Percentiles rank a stretch among this genome's conserved stretches.
Conservation (phyloP, 2,113 vertebrate genomes). For the Malurus elegans region DNA sequence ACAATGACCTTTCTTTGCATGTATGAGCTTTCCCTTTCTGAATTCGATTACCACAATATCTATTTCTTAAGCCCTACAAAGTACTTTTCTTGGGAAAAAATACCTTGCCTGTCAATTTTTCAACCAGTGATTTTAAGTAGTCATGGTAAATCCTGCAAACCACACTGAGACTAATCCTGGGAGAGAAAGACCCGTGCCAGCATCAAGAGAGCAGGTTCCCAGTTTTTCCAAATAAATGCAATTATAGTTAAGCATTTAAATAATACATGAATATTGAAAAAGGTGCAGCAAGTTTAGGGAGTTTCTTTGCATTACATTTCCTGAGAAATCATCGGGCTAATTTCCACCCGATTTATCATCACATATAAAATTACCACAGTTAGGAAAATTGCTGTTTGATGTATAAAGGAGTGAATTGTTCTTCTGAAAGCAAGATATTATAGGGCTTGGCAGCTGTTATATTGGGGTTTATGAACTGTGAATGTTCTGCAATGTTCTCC, state of each 20-base stretch:
- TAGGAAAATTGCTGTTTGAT: conserved; percentile 56
- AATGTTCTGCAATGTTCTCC: conserved; percentile 36
- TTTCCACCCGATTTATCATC: conserved; percentile 30
- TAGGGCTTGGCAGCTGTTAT: conserved; percentile 5
- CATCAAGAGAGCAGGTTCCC: neutral
- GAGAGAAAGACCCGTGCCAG: neutral
- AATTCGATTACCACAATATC: neutral
- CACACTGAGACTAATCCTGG: conserved; percentile 27
- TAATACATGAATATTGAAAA: neutral
- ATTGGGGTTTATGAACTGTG: conserved; percentile 18
- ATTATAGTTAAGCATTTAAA: neutral
- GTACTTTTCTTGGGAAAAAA: conserved; percentile 28
- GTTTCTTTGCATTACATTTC: neutral
- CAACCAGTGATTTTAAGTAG: conserved; percentile 13
- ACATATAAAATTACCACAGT: conserved; percentile 23
- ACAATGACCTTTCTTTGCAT: conserved; percentile 1
- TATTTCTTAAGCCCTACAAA: conserved; percentile 29
- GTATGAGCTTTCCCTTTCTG: neutral
- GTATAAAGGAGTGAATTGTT: conserved; percentile 43
- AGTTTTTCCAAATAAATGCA: neutral
- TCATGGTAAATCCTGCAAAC: conserved; percentile 43
- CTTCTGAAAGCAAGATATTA: conserved; percentile 19
- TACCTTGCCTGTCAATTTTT: conserved; percentile 33
- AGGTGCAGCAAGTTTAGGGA: neutral
- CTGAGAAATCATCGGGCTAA: neutral